phyloP scores from a whole-genome alignment of 2,113 vertebrate species.

The Sterna hirundo region DNA sequence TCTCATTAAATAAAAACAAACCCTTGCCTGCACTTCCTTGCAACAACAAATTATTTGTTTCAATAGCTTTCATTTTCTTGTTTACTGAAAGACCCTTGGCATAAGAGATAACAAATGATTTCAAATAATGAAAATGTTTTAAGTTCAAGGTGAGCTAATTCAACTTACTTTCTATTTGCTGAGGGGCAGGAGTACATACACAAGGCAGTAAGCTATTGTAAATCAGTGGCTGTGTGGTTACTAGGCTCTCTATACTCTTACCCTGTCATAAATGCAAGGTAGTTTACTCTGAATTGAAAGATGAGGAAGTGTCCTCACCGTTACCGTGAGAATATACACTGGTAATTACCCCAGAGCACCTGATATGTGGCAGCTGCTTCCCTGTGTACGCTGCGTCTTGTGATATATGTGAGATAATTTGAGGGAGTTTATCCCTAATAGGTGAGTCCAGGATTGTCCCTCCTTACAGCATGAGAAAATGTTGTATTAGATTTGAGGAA shows the following conservation, averaged over 20 bases:
- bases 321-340: conserved; percentile 23
- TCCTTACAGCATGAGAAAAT: conserved; percentile 12
- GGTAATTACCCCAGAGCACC: conserved; percentile 18
- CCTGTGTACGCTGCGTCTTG: neutral
- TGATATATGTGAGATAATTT: conserved; percentile 5
- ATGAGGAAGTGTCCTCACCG: neutral
- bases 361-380: conserved; percentile 46
- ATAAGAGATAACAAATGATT: neutral
- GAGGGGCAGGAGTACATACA: neutral
- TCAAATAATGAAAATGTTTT: neutral
- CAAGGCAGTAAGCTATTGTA: neutral
- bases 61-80: neutral
- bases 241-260: neutral
- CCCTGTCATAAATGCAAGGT: conserved; percentile 11
- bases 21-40: neutral
- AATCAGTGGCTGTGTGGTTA: neutral
- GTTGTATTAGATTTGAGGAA: neutral
- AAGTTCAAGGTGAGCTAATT: neutral
- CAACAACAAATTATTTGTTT: neutral
- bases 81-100: neutral
- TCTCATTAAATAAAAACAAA: neutral
- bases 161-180: neutral
- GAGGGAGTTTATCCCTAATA: conserved; percentile 20
- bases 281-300: conserved; percentile 24
- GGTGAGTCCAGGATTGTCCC: neutral